Evolutionary conservation across 1,140 invertebrate species (phyloP).

Genomic region (Harlomillsia oculata): DNA sequence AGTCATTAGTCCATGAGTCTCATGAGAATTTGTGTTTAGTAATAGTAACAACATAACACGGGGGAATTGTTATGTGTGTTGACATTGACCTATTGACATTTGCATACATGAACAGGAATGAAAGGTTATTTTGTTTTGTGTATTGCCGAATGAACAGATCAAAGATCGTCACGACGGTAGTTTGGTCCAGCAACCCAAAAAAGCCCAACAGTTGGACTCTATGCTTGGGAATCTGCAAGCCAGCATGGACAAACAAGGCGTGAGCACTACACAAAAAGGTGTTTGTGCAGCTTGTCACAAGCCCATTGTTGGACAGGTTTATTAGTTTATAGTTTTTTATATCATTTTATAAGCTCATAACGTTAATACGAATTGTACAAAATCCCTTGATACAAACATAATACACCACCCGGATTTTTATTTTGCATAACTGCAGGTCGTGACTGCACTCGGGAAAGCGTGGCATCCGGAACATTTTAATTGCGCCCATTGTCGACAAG

Average conservation of each 20-base stretch:
- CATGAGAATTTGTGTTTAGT: no score
- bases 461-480: slow-evolving; percentile 99
- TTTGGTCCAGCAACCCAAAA: slow-evolving; percentile 31
- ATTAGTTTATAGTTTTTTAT: no score
- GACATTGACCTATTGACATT: not conserved
- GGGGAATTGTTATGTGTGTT: no score
- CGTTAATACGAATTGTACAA: no score
- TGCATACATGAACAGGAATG: not conserved
- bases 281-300: slow-evolving; percentile 97
- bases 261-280: slow-evolving; percentile 94
- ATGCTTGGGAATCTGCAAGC: slow-evolving; percentile 87
- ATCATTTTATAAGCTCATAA: no score
- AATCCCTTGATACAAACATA: no score
- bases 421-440: no score
- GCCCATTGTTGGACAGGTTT: slow-evolving; percentile 93
- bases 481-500: slow-evolving; percentile 91
- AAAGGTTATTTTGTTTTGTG: not conserved
- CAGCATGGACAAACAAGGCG: slow-evolving; percentile 93
- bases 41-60: no score
- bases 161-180: slow-evolving; percentile 29
- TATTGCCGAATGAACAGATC: slow-evolving; percentile 19
- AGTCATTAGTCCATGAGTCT: no score
- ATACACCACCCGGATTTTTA: no score
- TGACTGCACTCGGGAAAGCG: slow-evolving; percentile 94
- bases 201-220: slow-evolving; percentile 65